Percentiles rank a stretch among this genome's conserved stretches.
phyloP scores from a whole-genome alignment of 2,113 vertebrate genomes.

The Trematomus loennbergii region DNA sequence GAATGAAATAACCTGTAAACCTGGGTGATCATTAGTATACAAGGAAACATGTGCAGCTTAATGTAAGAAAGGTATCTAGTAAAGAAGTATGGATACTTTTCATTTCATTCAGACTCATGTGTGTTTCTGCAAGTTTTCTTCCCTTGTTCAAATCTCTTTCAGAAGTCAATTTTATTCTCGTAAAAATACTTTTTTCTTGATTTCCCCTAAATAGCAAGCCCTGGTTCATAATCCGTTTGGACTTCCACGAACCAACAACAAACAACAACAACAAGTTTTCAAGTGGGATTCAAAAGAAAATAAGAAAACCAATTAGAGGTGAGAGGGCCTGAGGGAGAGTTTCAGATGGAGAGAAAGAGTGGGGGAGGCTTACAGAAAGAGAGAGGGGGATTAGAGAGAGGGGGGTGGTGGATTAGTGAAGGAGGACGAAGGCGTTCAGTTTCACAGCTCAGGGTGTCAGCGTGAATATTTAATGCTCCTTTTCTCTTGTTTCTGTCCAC shows the following conservation, averaged over 20 bases:
- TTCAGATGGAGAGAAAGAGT: slow-evolving; percentile 33
- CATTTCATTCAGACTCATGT: no score
- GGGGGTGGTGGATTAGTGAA: slow-evolving; percentile 56
- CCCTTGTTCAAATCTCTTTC: no score
- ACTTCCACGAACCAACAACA: neutral
- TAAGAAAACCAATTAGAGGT: neutral
- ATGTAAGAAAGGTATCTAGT: no score
- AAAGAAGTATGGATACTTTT: no score
- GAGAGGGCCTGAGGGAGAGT: slow-evolving; percentile 12
- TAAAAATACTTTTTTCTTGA: no score
- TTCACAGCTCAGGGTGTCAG: slow-evolving; percentile 70
- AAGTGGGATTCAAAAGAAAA: neutral
- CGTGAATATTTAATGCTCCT: slow-evolving; percentile 76
- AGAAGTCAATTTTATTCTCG: no score
- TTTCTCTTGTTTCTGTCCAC: slow-evolving; percentile 69
- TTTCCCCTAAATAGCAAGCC: neutral
- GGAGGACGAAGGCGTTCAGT: slow-evolving; percentile 69
- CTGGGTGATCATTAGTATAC: neutral
- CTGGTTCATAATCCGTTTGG: neutral
- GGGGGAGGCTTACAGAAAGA: slow-evolving; percentile 42
- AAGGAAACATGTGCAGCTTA: neutral
- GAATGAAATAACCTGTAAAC: neutral
- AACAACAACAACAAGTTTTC: neutral
- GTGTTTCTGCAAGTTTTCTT: no score
- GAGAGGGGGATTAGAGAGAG: slow-evolving; percentile 26